Base-by-base conservation (phyloP, 2,113 vertebrate genomes). In the Oophaga pumilio region DNA sequence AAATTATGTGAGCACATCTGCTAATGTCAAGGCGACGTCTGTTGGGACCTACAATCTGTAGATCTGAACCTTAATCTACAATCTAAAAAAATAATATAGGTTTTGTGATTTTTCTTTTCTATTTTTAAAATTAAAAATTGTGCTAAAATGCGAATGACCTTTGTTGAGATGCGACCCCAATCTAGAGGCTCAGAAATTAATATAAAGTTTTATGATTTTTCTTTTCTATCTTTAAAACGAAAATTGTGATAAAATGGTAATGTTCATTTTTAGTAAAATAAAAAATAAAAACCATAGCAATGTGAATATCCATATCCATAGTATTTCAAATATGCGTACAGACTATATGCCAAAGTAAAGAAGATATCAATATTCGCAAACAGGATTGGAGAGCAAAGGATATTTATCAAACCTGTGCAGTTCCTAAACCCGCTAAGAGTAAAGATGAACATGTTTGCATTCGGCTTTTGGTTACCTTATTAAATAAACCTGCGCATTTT, bases 291-390 rank as follows among this genome's bases (percentile, higher is more conserved):
- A 6, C n/a, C 28, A 20, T 8, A 73, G 71, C 10, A 43, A 49
- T 74, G 71, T 49, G 33, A 74, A 74, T 20, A 20, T 10, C 28
- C 11, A 6, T 49, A 49, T 74, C 33, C 33, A 43, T 43, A 18
- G 12, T 18, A 50, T 18, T 49, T 74, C 71, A 20, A 74, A 50
- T 74, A 50, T 10, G 11, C 20, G 33, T 17, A 11, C 4, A 22
- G 71, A 74, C 20, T 50, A 2, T 50, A 43, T 50, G 71, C 71
- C 71, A 74, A 50, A 50, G 71, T 74, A 74, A 74, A 74, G 33
- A 74, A 22, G 71, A 74, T 74, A 74, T 74, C 71, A 74, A 20
- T 74, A 50, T 50, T 74, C 71, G 11, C 71, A 74, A 74, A 74
- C 43, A 50, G 43, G 28, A 50, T 50, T 74, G 33, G 50, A 74